Evolutionary conservation across 2,113 vertebrate genomes (phyloP), one percentile per base, ranked within the genome.

Genomic region (Promerops cafer): DNA sequence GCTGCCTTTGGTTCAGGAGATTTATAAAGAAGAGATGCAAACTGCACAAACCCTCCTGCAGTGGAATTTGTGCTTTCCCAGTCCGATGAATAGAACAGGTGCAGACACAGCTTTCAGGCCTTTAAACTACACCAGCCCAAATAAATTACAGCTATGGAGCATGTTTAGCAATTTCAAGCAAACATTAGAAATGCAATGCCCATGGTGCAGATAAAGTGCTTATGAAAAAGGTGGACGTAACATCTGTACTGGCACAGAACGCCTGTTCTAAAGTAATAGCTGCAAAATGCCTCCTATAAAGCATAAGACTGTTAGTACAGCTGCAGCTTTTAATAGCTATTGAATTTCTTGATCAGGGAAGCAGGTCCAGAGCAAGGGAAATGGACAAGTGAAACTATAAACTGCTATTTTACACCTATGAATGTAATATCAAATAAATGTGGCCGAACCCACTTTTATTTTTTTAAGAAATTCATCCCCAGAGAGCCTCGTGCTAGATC

Each of bases 311-410:
- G 95, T 97, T 96, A 94, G 92, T 96, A 97, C 95, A 97, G 96
- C 97, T 97, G 97, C 95, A 95, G 93, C 83, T 95, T 95, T 94
- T 97, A 96, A 97, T 92, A 91, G 89, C 72, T 93, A 95, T 93
- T 90, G 84, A 95, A 96, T 96, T 93, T 94, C 94, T 93, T 94
- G 93, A 97, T 93, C 61, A 65, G 87, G 86, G 90, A 86, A 87
- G 79, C 91, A 96, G 82, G 86, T 95, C 87, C 83, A 90, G 83
- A 92, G 93, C 83, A 95, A 89, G 87, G 89, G 96, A 97, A 97
- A 96, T 26, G 80, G 83, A 88, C 96, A 96, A 97, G 94, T 91
- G 89, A 95, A 96, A 95, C 94, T 79, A 96, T 95, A 97, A 97
- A 97, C 83, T 87, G 93, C 93, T 96, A 91, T 96, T 97, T 97